Percentiles rank a stretch among this genome's conserved stretches.
phyloP scores from a whole-genome alignment of 2,888 invertebrate species.

The Agonopterix arenella region DNA sequence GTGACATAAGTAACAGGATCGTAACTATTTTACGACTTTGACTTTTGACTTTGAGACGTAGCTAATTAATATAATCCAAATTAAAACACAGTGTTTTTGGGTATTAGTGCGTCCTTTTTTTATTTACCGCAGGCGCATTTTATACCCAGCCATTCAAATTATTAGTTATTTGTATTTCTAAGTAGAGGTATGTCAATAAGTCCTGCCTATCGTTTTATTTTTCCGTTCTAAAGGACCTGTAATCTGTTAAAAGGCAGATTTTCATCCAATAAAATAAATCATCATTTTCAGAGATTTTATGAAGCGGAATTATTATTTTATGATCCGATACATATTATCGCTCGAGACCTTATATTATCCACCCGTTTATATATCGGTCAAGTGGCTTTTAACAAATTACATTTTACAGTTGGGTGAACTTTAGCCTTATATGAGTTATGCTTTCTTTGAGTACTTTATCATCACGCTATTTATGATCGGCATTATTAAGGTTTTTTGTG shows the following conservation, averaged over 20 bases:
- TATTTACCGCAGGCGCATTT: not conserved
- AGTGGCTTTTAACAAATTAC: not conserved
- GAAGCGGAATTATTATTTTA: not conserved
- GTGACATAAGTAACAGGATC: too few species aligned
- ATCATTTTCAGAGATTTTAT: not conserved
- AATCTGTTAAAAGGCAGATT: not conserved
- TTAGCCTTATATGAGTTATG: not conserved
- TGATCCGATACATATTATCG: not conserved
- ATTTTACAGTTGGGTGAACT: not conserved
- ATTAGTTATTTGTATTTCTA: too few species aligned
- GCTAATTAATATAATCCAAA: too few species aligned
- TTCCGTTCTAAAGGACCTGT: too few species aligned
- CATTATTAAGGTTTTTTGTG: too few species aligned
- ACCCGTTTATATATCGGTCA: not conserved
- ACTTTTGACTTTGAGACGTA: too few species aligned
- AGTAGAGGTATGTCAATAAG: not conserved
- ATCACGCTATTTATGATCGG: not conserved
- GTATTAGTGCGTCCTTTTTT: too few species aligned
- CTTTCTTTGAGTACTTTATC: not conserved
- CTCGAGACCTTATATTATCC: not conserved
- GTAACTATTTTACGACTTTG: too few species aligned
- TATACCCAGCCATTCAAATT: not conserved
- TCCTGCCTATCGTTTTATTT: not conserved
- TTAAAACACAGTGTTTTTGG: too few species aligned
- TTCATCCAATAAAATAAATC: not conserved